Conservation (phyloP, 2,113 vertebrate species). For the Varanus salvator region DNA sequence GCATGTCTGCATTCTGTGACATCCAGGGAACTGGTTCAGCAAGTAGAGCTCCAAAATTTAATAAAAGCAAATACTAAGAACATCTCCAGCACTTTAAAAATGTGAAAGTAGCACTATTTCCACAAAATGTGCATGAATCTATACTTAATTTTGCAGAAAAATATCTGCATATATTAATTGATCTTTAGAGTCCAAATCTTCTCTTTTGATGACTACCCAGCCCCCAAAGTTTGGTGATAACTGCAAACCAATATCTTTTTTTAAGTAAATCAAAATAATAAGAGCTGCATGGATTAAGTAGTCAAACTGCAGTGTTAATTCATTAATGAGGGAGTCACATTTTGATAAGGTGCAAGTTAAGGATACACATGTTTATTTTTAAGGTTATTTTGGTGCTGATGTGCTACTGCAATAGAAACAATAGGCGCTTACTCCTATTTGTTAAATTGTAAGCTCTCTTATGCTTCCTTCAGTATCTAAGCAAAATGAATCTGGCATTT, state of each 20-base stretch:
- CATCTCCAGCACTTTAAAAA: neutral
- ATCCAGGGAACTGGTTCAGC: neutral
- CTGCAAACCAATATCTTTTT: neutral
- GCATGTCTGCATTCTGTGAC: neutral
- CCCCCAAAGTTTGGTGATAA: neutral
- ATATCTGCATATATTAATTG: constrained; percentile 2
- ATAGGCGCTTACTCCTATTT: neutral
- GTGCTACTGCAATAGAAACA: neutral
- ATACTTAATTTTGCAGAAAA: neutral
- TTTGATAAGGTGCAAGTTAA: neutral
- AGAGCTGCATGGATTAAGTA: neutral
- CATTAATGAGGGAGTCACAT: neutral
- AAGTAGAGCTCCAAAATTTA: neutral
- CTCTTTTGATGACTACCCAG: neutral
- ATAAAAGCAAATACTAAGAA: neutral
- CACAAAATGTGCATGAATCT: constrained; percentile 25
- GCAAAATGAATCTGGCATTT: neutral
- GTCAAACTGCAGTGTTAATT: neutral
- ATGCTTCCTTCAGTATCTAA: neutral
- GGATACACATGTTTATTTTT: neutral
- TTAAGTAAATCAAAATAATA: neutral
- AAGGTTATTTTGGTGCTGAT: neutral
- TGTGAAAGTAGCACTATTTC: neutral
- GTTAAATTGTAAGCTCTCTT: neutral
- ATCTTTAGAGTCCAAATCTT: neutral